These are phyloP conservation scores for Artemia franciscana DNA, from an alignment of 1,140 invertebrate genomes.

Conservation along the genomic window DNA sequence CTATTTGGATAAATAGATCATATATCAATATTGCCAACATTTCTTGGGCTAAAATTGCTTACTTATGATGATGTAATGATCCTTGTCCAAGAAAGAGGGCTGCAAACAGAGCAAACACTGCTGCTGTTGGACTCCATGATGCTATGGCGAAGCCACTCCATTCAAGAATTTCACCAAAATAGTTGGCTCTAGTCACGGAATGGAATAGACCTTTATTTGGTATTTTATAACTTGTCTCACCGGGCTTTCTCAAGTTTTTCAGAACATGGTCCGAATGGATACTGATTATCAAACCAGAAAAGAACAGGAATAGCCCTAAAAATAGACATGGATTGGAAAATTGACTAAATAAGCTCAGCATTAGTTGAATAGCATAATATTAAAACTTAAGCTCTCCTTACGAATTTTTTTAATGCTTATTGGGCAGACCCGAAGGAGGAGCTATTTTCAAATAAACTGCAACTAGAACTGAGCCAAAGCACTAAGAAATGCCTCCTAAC, in stretches of 20 bases:
- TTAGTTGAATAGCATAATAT: no score
- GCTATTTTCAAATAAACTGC: no score
- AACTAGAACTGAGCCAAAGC: no score
- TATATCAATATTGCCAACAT: no score
- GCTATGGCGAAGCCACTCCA: slow-evolving; percentile 30
- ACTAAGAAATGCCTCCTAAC: no score
- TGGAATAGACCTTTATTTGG: slow-evolving; percentile 28
- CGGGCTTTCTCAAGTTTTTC: slow-evolving; percentile 20
- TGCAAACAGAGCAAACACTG: slow-evolving; percentile 28
- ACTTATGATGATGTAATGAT: slow-evolving; percentile 26
- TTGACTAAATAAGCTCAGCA: no score
- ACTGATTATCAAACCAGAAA: slow-evolving; percentile 28
- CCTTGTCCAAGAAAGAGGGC: slow-evolving; percentile 25
- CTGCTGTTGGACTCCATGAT: slow-evolving; percentile 22
- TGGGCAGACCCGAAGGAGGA: no score
- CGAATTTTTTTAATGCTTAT: no score
- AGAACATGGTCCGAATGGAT: slow-evolving; percentile 26
- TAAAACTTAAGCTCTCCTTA: no score
- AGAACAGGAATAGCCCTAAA: slow-evolving; percentile 20
- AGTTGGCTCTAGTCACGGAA: slow-evolving; percentile 31
- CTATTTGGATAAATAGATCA: no score
- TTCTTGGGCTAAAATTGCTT: no score
- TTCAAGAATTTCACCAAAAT: slow-evolving; percentile 33
- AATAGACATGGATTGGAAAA: no score
- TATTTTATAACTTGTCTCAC: slow-evolving; percentile 29